Evolutionary conservation across 2,888 invertebrate species (phyloP).

Genomic region (Hyppa rectilinea): DNA sequence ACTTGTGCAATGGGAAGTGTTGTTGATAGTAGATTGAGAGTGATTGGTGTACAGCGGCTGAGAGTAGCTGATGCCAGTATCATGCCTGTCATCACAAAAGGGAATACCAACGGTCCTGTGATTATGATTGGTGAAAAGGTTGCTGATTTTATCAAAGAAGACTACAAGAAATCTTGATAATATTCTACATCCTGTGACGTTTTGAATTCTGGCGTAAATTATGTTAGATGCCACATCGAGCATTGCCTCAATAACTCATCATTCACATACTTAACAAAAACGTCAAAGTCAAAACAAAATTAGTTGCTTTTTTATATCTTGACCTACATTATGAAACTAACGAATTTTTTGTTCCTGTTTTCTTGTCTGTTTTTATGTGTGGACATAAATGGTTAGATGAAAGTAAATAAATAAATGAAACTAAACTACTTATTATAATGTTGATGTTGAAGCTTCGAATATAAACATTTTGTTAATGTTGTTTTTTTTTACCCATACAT

Average conservation of each 20-base stretch:
- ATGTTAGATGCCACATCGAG: neutral
- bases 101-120: conserved; percentile 93
- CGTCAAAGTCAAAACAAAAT: neutral
- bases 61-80: conserved; percentile 93
- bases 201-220: neutral
- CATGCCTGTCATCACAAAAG: conserved; percentile 93
- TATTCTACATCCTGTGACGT: neutral
- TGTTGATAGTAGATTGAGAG: conserved; percentile 61
- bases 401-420: too few relatives aligned
- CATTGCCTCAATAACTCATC: neutral
- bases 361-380: too few relatives aligned
- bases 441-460: neutral
- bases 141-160: conserved; percentile 56
- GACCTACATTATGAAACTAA: too few relatives aligned
- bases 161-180: neutral
- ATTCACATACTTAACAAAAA: neutral
- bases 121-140: conserved; percentile 93
- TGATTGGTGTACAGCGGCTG: conserved; percentile 73
- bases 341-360: too few relatives aligned
- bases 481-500: neutral
- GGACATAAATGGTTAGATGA: too few relatives aligned
- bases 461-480: neutral
- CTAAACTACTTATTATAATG: neutral
- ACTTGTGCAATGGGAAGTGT: conserved; percentile 69
- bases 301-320: neutral